Evolutionary conservation across 2,113 vertebrate genomes (phyloP).

Genomic region (Scopus umbretta): DNA sequence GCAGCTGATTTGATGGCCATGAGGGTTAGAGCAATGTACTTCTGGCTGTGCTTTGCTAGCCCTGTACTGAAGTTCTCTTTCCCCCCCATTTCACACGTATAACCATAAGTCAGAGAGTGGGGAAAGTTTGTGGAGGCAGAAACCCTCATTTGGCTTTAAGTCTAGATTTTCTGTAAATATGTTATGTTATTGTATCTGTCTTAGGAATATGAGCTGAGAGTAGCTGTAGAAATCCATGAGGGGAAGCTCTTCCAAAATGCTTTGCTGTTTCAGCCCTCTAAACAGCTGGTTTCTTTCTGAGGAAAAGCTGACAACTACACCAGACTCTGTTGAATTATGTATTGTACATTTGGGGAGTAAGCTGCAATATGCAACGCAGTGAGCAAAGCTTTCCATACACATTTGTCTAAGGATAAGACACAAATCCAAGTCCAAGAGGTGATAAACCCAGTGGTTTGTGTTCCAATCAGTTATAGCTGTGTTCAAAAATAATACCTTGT

Average conservation of each 20-base stretch:
- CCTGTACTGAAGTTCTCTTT: not conserved
- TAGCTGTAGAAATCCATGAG: not conserved
- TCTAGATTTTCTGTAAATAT: slow-evolving; percentile 27
- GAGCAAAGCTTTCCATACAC: not conserved
- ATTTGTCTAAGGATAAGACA: slow-evolving; percentile 34
- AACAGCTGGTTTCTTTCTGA: slow-evolving; percentile 49
- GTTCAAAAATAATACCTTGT: slow-evolving; percentile 40
- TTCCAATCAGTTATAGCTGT: slow-evolving; percentile 30
- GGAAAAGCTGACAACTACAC: slow-evolving; percentile 28
- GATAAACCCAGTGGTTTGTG: slow-evolving; percentile 54
- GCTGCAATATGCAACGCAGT: not conserved
- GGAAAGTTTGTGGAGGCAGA: not conserved
- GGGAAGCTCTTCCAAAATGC: not conserved
- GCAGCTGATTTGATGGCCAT: not conserved
- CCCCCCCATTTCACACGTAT: not conserved
- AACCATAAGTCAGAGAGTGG: not conserved
- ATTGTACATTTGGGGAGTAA: slow-evolving; percentile 28
- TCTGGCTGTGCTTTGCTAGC: not conserved
- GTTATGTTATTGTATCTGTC: not conserved
- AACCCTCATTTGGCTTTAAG: not conserved
- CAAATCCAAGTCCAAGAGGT: slow-evolving; percentile 41
- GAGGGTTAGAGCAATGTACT: not conserved
- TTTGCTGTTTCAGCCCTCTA: slow-evolving; percentile 19
- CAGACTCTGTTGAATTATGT: slow-evolving; percentile 40
- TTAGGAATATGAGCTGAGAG: slow-evolving; percentile 2